Conservation (phyloP, 2,113 vertebrate species). For the Ceuthmochares aereus region DNA sequence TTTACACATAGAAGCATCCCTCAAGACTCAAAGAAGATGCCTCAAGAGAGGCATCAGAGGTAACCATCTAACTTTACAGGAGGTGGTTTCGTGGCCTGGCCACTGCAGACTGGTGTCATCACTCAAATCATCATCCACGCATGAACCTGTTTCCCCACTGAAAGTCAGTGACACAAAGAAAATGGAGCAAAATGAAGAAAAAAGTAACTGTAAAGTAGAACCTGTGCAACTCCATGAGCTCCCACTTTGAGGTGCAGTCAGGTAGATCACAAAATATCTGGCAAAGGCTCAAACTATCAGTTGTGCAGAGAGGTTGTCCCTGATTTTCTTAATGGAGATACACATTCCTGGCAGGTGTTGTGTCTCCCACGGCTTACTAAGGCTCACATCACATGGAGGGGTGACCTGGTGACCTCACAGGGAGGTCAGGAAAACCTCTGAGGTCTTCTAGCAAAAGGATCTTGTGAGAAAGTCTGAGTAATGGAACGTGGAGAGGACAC, state of each 20-base stretch:
- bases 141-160: background rate
- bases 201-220: background rate
- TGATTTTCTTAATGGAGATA: background rate
- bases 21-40: background rate
- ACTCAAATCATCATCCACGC: background rate
- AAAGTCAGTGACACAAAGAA: background rate
- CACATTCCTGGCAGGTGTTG: background rate
- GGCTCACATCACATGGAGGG: background rate
- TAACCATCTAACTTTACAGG: background rate
- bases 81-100: background rate
- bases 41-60: background rate
- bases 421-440: background rate
- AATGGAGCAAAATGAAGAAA: background rate
- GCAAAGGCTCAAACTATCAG: background rate
- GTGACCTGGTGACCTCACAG: background rate
- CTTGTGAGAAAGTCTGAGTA: background rate
- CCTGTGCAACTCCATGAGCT: background rate
- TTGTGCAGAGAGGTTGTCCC: background rate
- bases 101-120: background rate
- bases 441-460: background rate
- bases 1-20: background rate
- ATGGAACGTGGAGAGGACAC: background rate
- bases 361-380: background rate
- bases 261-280: background rate
- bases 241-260: background rate